phyloP scores from a whole-genome alignment of 1,140 invertebrate genomes.

The Brachionus koreanus region DNA sequence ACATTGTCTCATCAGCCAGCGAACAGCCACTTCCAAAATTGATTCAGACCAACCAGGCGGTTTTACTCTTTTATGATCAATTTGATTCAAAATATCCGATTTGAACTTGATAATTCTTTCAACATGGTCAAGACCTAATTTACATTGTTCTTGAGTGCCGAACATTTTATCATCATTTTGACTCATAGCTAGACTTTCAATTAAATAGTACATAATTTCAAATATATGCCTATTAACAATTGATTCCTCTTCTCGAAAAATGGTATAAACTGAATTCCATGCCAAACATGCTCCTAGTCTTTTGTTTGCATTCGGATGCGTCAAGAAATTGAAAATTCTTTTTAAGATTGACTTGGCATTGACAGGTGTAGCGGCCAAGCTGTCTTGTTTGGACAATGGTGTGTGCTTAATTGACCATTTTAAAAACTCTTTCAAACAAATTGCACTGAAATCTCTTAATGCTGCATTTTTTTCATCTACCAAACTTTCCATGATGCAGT shows the following conservation, averaged over 20 bases:
- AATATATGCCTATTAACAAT: slow-evolving; percentile 65
- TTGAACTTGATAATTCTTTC: slow-evolving; percentile 63
- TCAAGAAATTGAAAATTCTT: slow-evolving; percentile 64
- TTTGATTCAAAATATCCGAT: slow-evolving; percentile 56
- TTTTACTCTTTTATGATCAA: slow-evolving; percentile 45
- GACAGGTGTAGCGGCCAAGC: background rate
- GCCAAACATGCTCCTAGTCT: slow-evolving; percentile 67
- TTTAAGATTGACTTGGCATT: slow-evolving; percentile 61
- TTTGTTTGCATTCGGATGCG: slow-evolving; percentile 65
- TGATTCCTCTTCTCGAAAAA: slow-evolving; percentile 63
- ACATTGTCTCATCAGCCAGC: slow-evolving; percentile 64
- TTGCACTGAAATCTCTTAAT: slow-evolving; percentile 66
- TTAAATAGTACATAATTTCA: slow-evolving; percentile 65
- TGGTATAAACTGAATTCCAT: slow-evolving; percentile 68
- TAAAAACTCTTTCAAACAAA: slow-evolving; percentile 67
- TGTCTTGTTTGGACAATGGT: background rate
- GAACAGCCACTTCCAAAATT: slow-evolving; percentile 60
- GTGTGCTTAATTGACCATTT: slow-evolving; percentile 66
- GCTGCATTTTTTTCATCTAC: slow-evolving; percentile 64
- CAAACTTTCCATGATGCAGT: slow-evolving; percentile 66
- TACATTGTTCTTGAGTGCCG: slow-evolving; percentile 61
- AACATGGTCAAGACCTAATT: slow-evolving; percentile 59
- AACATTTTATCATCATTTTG: slow-evolving; percentile 54
- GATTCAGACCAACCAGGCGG: slow-evolving; percentile 51
- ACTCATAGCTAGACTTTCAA: slow-evolving; percentile 63